Base-by-base conservation (phyloP, 2,113 vertebrate species). In the Chlorodrepanis virens region DNA sequence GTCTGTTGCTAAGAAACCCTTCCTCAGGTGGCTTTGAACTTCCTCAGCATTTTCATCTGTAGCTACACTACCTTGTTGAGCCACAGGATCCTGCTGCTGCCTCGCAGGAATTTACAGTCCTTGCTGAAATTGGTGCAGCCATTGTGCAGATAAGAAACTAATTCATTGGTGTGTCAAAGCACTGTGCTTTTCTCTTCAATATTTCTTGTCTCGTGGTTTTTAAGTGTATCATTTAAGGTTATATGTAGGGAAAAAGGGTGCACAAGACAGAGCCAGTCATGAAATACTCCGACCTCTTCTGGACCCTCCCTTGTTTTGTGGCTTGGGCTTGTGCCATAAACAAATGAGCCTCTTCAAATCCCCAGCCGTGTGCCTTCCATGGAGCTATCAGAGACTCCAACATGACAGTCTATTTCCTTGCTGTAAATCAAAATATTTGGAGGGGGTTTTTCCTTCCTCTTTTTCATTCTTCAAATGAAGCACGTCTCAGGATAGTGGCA, bases 1-100 rank as follows among this genome's bases (percentile, higher is more conserved):
- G 53, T 76, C 70, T 94, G 93, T 96, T 96, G 93, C 96, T 93
- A 96, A 93, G 94, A 96, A 96, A 95, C 93, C 63, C 67, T 90
- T 89, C 54, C 84, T 90, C 74, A 93, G 70, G 89, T 91, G 63
- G 45, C 74, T 96, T 96, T 95, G 93, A 97, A 96, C 78, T 61
- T 91, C 90, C 74, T 91, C 50, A 83, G 67, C 42, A 31, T 88
- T 96, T 90, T 95, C 67, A 65, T 91, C 74, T 57, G 37, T 12
- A 80, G 50, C 75, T 91, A 4, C 37, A 47, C 53, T 70, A 31
- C 84, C 31, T 83, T 88, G 59, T 59, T 0, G 0, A 93, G 45
- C 61, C 33, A 52, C 22, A 74, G 45, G 50, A 80, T 80, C 52
- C 82, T 54, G 74, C 40, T 57, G 59, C 82, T 67, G 21, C 71